These are phyloP conservation scores for Vanessa cardui DNA, from an alignment of 2,888 invertebrate species.

Conservation along the genomic window DNA sequence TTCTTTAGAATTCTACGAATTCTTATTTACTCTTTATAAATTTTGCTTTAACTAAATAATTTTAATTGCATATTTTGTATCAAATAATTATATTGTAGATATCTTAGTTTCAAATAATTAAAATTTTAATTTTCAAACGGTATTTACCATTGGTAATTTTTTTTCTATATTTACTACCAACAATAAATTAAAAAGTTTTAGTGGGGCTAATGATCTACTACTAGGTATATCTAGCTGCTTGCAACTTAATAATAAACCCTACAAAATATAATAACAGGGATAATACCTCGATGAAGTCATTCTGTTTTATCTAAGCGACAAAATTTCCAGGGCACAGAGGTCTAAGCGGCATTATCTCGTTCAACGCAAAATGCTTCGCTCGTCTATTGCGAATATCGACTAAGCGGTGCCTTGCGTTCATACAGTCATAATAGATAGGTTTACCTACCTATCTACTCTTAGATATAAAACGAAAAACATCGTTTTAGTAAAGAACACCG, in stretches of 20 bases:
- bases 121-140: background rate
- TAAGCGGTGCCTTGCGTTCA: background rate
- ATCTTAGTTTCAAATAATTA: background rate
- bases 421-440: background rate
- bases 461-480: too few species aligned
- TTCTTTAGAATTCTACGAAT: background rate
- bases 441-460: background rate
- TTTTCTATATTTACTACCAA: too few species aligned
- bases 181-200: too few species aligned
- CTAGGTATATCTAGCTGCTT: background rate
- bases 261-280: conserved; percentile 43
- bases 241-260: conserved; percentile 32
- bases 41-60: background rate
- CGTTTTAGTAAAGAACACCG: too few species aligned
- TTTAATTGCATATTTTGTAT: background rate
- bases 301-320: conserved; percentile 64
- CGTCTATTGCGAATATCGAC: conserved; percentile 51
- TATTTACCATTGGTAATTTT: background rate
- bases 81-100: background rate
- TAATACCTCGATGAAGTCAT: conserved; percentile 59
- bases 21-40: background rate
- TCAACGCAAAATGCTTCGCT: conserved; percentile 52
- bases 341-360: conserved; percentile 62
- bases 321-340: conserved; percentile 62
- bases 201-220: too few species aligned